Base-by-base conservation (phyloP, 2,888 invertebrate species). In the Philereme vetulata region DNA sequence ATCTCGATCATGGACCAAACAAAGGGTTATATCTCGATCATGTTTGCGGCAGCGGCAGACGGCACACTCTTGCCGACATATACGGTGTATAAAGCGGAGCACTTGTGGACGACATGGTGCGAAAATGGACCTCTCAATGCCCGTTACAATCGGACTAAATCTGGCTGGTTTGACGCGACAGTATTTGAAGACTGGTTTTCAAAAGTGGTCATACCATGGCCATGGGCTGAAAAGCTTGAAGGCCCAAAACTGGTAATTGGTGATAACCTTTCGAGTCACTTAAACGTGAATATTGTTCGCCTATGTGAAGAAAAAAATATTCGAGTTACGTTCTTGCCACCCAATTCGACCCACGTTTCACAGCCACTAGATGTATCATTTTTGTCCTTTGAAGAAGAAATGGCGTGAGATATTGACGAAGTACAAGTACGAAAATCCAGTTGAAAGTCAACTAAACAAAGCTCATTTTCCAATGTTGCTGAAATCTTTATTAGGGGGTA, bases 151-250 rank as follows among this genome's bases (percentile, higher is more conserved):
- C 36, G 69, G 40, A 66, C 65, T 5, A 66, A 62, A 48, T 60
- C 60, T 32, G 71, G 67, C 11, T 71, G 66, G 66, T 70, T 70
- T 43, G 66, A 72, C 46, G 44, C 65, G 8, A 61, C 56, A n/a
- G 56, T 55, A 7, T 68, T 71, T 43, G 47, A 58, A 54, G 68
- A 70, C 48, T 70, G 68, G 71, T 62, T 67, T 36, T 9, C 40
- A 38, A 61, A 33, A 51, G 54, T 71, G 36, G 48, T 67, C 43
- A 61, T 63, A 48, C 60, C 62, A 33, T 62, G 62, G 63, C n/a
- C n/a, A n/a, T n/a, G n/a, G n/a, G 64, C 60, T 52, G 11, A 36
- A 45, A 52, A 21, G 43, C 42, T 49, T 45, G 32, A 50, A 42
- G 66, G 62, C 36, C 43, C 40, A 51, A 65, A 68, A 54, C 36